Base-by-base conservation (phyloP, 2,113 vertebrate species). In the Colossoma macropomum region DNA sequence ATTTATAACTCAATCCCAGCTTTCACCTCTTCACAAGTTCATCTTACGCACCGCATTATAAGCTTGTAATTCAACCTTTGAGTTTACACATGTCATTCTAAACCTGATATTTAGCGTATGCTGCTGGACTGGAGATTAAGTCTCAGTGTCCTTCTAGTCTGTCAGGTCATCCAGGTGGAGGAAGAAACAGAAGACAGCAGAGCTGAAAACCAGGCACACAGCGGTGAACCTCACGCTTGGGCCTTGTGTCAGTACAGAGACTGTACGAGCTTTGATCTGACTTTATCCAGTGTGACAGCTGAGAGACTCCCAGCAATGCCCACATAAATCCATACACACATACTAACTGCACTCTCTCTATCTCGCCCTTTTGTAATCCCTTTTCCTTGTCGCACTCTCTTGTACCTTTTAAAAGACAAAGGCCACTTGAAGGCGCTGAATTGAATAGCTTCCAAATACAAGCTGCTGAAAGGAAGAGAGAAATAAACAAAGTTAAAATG, bases 271-370 rank as follows among this genome's bases (percentile, higher is more conserved):
- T 60, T 45, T 28, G 32, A 82, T 56, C 21, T 56, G 74, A 52
- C 38, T 84, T 80, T 21, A 86, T 86, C 28, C 32, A 21, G 23
- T 60, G 71, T 77, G 72, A 80, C 59, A 80, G 68, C 17, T 11
- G 10, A 69, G 79, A 84, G 52, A 76, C 19, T 65, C 60, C 27
- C 50, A 32, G 78, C 45, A 30, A 68, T 59, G 34, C 32, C 50
- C 50, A 4, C 74, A 56, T 23, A 56, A 23, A 66, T 48, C 38
- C 62, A 70, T 27, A 41, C 50, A 25, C 69, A 85, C 21, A 27
- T 7, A 28, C 25, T 48, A 84, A 48, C 13, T 8, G 0, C 19
- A 6, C 6, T 23, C 54, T 56, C 21, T 23, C 54, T 8, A 8
- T 8, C 2, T 23, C 13, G 0, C 54, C 21, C 54, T 23, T 23